Evolutionary conservation across 2,888 invertebrate genomes (phyloP).

Genomic region (Andricus curvator): DNA sequence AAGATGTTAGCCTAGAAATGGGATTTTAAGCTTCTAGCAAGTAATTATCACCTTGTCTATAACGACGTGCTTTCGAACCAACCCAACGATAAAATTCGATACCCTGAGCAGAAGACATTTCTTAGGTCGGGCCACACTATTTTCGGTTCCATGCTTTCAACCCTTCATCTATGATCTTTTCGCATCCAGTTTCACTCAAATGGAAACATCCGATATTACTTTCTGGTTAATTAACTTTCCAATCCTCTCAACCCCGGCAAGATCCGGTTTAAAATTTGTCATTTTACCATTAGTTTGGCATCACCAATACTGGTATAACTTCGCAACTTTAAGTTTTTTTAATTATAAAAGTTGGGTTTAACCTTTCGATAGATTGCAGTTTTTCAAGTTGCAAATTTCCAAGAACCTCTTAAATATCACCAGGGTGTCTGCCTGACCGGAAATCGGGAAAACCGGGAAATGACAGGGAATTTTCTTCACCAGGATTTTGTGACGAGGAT

Average conservation of each 20-base stretch:
- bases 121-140: not conserved
- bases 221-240: not conserved
- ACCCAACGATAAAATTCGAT: slow-evolving; percentile 49
- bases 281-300: no score
- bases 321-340: not conserved
- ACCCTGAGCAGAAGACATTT: slow-evolving; percentile 9
- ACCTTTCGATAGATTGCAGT: no score
- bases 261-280: not conserved
- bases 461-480: no score
- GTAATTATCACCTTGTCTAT: slow-evolving; percentile 67
- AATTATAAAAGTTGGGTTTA: slow-evolving; percentile 11
- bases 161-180: slow-evolving; percentile 1
- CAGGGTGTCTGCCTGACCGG: no score
- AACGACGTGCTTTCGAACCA: slow-evolving; percentile 44
- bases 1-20: slow-evolving; percentile 65
- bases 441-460: no score
- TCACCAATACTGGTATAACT: not conserved
- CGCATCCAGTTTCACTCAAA: slow-evolving; percentile 1
- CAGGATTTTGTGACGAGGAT: no score
- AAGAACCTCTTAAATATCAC: no score
- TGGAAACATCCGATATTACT: not conserved
- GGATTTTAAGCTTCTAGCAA: slow-evolving; percentile 65
- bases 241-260: not conserved
- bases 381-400: no score
- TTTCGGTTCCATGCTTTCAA: not conserved